Evolutionary conservation across 1,140 invertebrate genomes (phyloP).

Genomic region (Euglossa dilemma): DNA sequence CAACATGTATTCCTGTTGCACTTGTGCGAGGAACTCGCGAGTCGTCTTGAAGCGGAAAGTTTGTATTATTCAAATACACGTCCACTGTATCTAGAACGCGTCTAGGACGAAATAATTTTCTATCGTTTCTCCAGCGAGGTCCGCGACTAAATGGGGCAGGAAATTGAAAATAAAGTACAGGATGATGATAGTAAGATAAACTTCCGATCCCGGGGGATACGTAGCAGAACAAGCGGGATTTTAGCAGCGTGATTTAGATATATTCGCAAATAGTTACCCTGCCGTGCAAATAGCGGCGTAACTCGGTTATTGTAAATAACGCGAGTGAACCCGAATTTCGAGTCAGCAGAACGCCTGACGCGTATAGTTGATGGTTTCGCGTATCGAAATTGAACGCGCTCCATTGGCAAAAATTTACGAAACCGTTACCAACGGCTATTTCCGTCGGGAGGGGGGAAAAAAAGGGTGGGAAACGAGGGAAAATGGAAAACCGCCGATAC

Average conservation of each 20-base stretch:
- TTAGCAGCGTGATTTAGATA: neutral
- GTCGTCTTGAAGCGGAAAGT: too few relatives aligned
- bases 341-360: neutral
- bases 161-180: neutral
- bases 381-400: conserved; percentile 10
- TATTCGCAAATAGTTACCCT: neutral
- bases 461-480: neutral
- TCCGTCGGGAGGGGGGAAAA: neutral
- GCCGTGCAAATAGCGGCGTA: neutral
- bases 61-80: too few relatives aligned
- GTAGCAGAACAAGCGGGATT: neutral
- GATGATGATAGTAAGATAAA: neutral
- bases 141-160: too few relatives aligned
- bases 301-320: neutral
- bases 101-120: too few relatives aligned
- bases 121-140: too few relatives aligned
- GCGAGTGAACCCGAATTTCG: neutral
- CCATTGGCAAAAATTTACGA: conserved; percentile 3
- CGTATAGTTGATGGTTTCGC: neutral
- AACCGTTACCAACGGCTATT: neutral
- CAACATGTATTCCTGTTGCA: too few relatives aligned
- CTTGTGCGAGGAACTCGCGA: too few relatives aligned
- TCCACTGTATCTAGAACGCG: too few relatives aligned
- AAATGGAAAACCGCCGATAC: neutral
- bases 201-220: neutral